Base-by-base conservation (phyloP, 1,140 invertebrate genomes). In the Drosophila tristis region DNA sequence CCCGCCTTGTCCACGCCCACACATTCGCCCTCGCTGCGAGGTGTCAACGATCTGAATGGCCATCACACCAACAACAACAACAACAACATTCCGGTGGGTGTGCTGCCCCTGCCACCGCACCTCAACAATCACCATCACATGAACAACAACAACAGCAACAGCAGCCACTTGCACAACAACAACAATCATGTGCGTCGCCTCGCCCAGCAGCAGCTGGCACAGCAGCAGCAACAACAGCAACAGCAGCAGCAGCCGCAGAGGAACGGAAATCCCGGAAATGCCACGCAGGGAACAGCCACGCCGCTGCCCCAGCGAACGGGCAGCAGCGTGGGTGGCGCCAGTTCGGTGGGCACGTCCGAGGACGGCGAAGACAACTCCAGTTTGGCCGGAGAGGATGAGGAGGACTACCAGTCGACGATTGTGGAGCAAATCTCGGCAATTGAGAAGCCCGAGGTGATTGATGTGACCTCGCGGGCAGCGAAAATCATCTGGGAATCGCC, bases 401-500 rank as follows among this genome's bases (percentile, higher is more conserved):
- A 96, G 66, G 94, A 94, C 63, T 93, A 93, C 39, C 93, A 95
- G 73, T 49, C 86, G 2, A 92, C 94, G 35, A 92, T 96, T 16
- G 93, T 95, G 13, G 95, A 96, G 80, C 92, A 95, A 80, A 92
- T 97, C 54, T 96, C 96, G 23, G 94, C 94, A 53, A 95, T 96
- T 79, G 94, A 95, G 74, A 94, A 95, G 78, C 96, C 96, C 58
- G 94, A 95, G 93, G 95, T 97, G 50, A 95, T 95, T 76, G 96
- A 97, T 78, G 93, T 97, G 62, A 96, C 94, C 74, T 94, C 96
- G 53, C 94, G 96, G 59, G 96, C 95, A 92, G 96, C 96, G 75
- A 94, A 97, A 78, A 94, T 97, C 58, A 94, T 96, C 70, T 96
- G 96, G 95, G 95, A 95, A 72, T 94, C 94, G 9, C 96, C 96